These are phyloP conservation scores for Micrastur ruficollis DNA, from an alignment of 2,797 vertebrate species.

Conservation along the genomic window DNA sequence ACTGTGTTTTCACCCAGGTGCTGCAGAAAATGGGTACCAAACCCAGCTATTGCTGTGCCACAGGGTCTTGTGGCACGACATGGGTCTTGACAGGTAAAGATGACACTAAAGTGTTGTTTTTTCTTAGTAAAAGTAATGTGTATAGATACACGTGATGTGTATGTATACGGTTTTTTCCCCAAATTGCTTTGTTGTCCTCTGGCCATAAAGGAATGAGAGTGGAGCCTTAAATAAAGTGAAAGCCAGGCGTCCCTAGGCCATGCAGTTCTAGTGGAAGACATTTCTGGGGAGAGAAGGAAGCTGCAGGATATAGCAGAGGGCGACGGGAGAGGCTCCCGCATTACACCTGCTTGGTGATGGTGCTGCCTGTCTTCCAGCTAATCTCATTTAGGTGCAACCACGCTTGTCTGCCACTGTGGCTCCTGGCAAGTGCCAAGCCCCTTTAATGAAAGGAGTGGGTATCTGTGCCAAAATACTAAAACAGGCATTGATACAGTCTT, in stretches of 20 bases:
- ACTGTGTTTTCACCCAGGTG: background rate
- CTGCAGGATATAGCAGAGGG: too few relatives aligned
- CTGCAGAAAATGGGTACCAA: background rate
- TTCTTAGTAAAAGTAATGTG: background rate
- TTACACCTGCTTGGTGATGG: background rate
- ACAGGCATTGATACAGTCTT: background rate
- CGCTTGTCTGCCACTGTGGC: accelerated
- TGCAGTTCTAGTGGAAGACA: background rate
- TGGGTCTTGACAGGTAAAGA: background rate
- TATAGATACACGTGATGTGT: background rate
- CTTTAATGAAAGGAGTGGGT: background rate
- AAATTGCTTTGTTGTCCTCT: background rate
- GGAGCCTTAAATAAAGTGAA: background rate
- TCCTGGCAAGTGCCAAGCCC: background rate
- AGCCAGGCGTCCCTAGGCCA: background rate
- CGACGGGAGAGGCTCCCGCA: accelerated
- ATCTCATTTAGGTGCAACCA: accelerated
- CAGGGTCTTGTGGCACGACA: accelerated
- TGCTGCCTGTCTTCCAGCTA: background rate
- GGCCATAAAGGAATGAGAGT: background rate
- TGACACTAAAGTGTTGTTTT: accelerated
- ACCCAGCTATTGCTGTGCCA: background rate
- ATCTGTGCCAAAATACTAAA: background rate
- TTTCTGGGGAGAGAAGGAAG: background rate
- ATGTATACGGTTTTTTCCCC: background rate